A percentile compares a stretch with the other conserved stretches of the same genome.
phyloP scores from a whole-genome alignment of 2,113 vertebrate species.

The Oryctolagus cuniculus region mOryCun1.1 NC_091453.1:82841001-82841500 shows the following conservation, averaged over 20 bases:
- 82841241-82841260: neutral
- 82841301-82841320: neutral
- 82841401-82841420: too few relatives aligned
- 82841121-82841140: neutral
- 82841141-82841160: constrained; percentile 1
- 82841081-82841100: constrained; percentile 13
- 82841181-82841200: neutral
- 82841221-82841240: constrained; percentile 11
- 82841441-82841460: too few relatives aligned
- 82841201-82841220: constrained; percentile 49
- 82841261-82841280: neutral
- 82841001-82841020: constrained; percentile 18
- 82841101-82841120: constrained; percentile 41
- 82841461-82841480: too few relatives aligned
- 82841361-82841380: neutral
- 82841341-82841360: constrained; percentile 4
- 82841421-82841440: too few relatives aligned
- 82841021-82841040: constrained; percentile 22
- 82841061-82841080: constrained; percentile 22
- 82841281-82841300: neutral
- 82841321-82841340: neutral
- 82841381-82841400: too few relatives aligned
- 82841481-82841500: too few relatives aligned
- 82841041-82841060: constrained; percentile 32
- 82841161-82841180: neutral